A percentile compares a stretch with the other conserved stretches of the same genome.
phyloP scores from a whole-genome alignment of 1,140 invertebrate species.

The Anastatus disparis region DNA sequence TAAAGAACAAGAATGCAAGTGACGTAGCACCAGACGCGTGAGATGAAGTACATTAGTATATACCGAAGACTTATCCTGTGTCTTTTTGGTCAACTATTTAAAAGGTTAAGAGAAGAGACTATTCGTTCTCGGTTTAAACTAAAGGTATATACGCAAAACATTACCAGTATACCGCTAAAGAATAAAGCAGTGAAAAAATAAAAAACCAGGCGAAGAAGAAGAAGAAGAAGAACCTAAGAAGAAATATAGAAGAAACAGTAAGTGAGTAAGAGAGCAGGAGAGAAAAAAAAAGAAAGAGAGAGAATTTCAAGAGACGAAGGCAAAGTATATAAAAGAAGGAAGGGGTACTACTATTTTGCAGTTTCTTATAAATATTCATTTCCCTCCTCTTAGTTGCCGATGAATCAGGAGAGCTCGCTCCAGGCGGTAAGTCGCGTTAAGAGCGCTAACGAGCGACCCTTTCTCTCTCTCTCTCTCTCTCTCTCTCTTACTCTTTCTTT shows the following conservation, averaged over 20 bases:
- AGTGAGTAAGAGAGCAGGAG: neutral
- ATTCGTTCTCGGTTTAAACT: no score
- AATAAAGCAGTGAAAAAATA: no score
- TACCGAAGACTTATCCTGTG: no score
- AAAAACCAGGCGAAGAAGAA: neutral
- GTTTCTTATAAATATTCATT: conserved; percentile 69
- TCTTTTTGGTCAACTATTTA: no score
- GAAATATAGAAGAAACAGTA: neutral
- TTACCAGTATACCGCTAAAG: no score
- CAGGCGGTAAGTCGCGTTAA: conserved; percentile 66
- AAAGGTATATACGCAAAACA: no score
- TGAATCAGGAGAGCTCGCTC: conserved; percentile 61
- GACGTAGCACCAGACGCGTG: no score
- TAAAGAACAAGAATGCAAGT: no score
- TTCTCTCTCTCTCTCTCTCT: conserved; percentile 16
- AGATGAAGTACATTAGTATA: no score
- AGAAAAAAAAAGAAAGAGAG: neutral
- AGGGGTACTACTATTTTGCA: conserved; percentile 59
- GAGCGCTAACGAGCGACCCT: conserved; percentile 58
- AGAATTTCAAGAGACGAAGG: no score
- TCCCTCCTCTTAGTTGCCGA: conserved; percentile 52
- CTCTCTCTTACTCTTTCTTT: conserved; percentile 12
- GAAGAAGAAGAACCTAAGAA: neutral
- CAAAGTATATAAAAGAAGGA: neutral
- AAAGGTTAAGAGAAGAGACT: no score